Base-by-base conservation (phyloP, 2,113 vertebrate species). In the Gadus chalcogrammus region DNA sequence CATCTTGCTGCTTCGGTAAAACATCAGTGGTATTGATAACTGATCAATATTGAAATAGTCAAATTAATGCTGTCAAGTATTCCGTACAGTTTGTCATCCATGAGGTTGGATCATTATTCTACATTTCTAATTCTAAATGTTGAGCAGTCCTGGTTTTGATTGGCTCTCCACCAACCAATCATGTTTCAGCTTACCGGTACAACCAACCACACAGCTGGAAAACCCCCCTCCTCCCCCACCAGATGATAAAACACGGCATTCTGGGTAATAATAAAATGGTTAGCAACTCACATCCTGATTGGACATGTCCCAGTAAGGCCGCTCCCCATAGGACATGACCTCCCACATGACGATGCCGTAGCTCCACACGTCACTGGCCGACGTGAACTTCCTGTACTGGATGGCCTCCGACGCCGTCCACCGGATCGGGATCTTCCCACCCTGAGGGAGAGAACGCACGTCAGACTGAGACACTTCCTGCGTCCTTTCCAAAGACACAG, bases 311-410 rank as follows among this genome's bases (percentile, higher is more conserved):
- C 97, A 99, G 72, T 99, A 99, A 64, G 97, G 97, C 69, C 97
- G 89, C 28, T 99, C 97, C 85, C 97, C 97, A 0, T 99, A 99
- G 76, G 97, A 99, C 97, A 99, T 99, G 68, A 97, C 95, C 92
- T 99, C 97, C 97, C 97, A 99, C 97, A 99, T 99, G 80, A 98
- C 97, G 69, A 99, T 95, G 82, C 97, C 97, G 0, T 99, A 99
- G 83, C 97, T 98, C 97, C 97, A 99, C 15, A 95, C 97, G 15
- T 98, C 97, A 12, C 97, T 99, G 48, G 97, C 94, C 22, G 97
- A 99, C 28, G 97, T 99, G 90, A 99, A 99, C 87, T 99, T 98
- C 74, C 97, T 94, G 61, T 97, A 99, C 71, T 99, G 97, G 84
- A 98, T 97, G 85, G 97, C 96, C 85, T 99, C 97, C 16, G 96